These are phyloP conservation scores for Drosophila asahinai DNA, from an alignment of 1,140 invertebrate genomes.

Conservation along the genomic window DNA sequence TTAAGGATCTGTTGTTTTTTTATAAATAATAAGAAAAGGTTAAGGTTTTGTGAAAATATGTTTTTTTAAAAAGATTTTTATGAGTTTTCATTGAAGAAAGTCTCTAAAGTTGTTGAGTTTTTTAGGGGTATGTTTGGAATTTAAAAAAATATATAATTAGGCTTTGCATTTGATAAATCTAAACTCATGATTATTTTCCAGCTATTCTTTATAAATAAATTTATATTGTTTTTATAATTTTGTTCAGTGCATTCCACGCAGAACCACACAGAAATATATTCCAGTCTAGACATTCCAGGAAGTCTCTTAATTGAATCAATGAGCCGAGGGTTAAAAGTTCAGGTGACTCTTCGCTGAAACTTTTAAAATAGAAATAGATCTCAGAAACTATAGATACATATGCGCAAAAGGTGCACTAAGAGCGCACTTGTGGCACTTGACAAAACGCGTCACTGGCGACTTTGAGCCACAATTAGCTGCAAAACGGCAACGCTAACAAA, in stretches of 20 bases:
- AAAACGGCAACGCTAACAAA: slow-evolving; percentile 11
- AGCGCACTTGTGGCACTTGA: slow-evolving; percentile 28
- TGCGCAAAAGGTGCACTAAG: slow-evolving; percentile 19
- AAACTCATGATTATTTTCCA: no score
- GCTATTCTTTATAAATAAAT: not conserved
- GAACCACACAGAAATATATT: not conserved
- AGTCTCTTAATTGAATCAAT: slow-evolving; percentile 28
- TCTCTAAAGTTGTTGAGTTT: no score
- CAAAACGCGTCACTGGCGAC: slow-evolving; percentile 48
- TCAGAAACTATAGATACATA: not conserved
- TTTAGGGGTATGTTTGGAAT: not conserved
- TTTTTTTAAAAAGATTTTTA: no score
- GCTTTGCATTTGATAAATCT: not conserved
- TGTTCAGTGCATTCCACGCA: not conserved
- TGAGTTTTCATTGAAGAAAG: no score
- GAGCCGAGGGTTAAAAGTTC: slow-evolving; percentile 8
- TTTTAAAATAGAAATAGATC: slow-evolving; percentile 18
- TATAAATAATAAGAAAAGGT: no score
- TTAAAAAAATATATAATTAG: not conserved
- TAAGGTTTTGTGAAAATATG: no score
- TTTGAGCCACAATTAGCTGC: slow-evolving; percentile 53
- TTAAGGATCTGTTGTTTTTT: no score
- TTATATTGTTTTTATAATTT: not conserved
- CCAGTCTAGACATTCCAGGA: not conserved
- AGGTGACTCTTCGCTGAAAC: slow-evolving; percentile 14